These are phyloP conservation scores for Drosophila pseudotalamancana DNA, from an alignment of 2,888 invertebrate genomes.

Conservation along the genomic window DNA sequence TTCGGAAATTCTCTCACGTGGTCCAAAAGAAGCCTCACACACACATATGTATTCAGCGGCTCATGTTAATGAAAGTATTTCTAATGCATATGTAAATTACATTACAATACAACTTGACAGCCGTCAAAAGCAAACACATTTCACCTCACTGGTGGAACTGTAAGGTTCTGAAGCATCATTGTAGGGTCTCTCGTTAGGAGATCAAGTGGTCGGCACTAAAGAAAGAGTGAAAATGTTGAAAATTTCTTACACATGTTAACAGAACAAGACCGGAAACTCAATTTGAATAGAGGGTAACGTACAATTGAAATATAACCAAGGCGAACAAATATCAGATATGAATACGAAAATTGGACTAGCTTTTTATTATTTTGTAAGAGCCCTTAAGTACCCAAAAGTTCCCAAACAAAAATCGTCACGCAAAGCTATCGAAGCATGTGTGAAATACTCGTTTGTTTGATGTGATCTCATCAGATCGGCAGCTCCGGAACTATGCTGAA, in stretches of 20 bases:
- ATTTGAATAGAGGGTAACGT: constrained; percentile 53
- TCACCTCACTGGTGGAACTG: constrained; percentile 36
- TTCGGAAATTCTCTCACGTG: constrained; percentile 52
- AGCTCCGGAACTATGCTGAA: constrained; percentile 4
- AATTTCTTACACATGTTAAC: constrained; percentile 49
- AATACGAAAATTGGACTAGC: constrained; percentile 24
- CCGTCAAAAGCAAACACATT: constrained; percentile 59
- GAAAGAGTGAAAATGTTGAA: constrained; percentile 71
- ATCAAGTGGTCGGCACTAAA: constrained; percentile 38
- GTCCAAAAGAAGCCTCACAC: constrained; percentile 7
- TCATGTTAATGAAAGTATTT: constrained; percentile 24
- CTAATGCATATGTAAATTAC: constrained; percentile 60
- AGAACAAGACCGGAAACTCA: constrained; percentile 62
- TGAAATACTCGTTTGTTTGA: constrained; percentile 17
- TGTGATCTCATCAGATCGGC: constrained; percentile 51
- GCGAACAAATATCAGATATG: constrained; percentile 32
- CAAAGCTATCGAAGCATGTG: constrained; percentile 15
- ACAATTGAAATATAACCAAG: constrained; percentile 34
- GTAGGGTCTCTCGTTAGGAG: constrained; percentile 31
- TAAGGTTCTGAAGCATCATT: constrained; percentile 48
- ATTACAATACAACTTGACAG: constrained; percentile 64
- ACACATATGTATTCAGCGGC: not conserved
- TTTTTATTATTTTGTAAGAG: constrained; percentile 6
- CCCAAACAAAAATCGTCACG: constrained; percentile 37
- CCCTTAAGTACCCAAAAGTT: constrained; percentile 3